Conservation (phyloP, 1,140 invertebrate genomes). For the Rhopalosiphum maidis region DNA sequence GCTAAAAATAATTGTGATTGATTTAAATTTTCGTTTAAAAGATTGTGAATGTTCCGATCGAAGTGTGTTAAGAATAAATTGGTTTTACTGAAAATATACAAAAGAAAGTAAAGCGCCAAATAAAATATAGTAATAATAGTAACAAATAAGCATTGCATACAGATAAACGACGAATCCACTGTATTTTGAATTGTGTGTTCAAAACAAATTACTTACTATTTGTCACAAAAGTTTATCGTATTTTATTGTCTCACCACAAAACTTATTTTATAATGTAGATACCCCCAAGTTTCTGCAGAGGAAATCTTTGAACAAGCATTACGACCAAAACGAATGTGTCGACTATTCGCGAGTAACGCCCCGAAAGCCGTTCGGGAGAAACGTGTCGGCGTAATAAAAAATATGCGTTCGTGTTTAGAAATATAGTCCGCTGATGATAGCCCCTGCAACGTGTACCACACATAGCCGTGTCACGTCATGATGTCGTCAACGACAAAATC, state of each 20-base stretch:
- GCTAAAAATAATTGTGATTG: background rate
- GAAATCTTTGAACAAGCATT: background rate
- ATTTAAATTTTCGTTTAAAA: background rate
- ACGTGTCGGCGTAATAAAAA: too few relatives aligned
- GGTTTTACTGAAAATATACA: background rate
- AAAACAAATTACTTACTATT: constrained; percentile 1
- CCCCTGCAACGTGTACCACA: background rate
- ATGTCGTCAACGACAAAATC: background rate
- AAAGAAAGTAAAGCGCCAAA: background rate
- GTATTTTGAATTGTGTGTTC: background rate
- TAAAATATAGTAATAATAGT: background rate
- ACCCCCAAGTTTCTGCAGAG: background rate
- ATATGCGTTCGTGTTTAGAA: background rate
- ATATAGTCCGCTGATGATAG: background rate
- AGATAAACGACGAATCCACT: background rate
- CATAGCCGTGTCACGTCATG: background rate
- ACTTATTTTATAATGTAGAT: constrained; percentile 3
- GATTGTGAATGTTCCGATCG: background rate
- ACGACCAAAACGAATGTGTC: background rate
- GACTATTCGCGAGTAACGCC: background rate
- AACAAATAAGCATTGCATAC: background rate
- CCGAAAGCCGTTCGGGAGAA: background rate
- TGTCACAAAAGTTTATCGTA: background rate
- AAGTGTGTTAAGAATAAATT: background rate
- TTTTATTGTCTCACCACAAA: constrained; percentile 5